Percentiles rank a stretch among this genome's conserved stretches.
Evolutionary conservation across 2,888 invertebrate genomes (phyloP).

Genomic region (Apotomis betuletana): DNA sequence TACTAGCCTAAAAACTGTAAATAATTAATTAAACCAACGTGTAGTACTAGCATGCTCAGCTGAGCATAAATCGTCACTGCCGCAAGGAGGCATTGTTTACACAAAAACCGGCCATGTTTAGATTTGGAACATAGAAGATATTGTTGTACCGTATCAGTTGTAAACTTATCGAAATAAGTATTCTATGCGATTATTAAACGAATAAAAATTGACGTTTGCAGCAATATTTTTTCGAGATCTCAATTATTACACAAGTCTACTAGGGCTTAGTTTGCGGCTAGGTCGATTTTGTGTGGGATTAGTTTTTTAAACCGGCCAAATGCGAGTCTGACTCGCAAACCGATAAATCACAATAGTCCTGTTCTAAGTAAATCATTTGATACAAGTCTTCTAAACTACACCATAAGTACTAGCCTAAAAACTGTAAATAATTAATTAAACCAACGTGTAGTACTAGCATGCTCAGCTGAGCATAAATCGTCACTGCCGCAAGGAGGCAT

Average conservation of each 20-base stretch:
- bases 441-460: slow-evolving; percentile 23
- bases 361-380: too few species aligned
- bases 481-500: slow-evolving; percentile 36
- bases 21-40: slow-evolving; percentile 12
- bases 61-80: slow-evolving; percentile 29
- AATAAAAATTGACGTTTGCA: too few species aligned
- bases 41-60: slow-evolving; percentile 25
- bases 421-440: neutral
- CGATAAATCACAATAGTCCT: too few species aligned
- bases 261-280: too few species aligned
- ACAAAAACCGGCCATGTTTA: slow-evolving; percentile 26
- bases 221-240: too few species aligned
- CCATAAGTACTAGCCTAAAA: too few species aligned
- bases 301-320: too few species aligned
- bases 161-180: slow-evolving; percentile 4
- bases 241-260: too few species aligned
- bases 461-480: slow-evolving; percentile 28
- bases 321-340: too few species aligned
- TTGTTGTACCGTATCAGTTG: slow-evolving; percentile 23
- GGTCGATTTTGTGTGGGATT: too few species aligned
- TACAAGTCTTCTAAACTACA: too few species aligned
- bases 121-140: slow-evolving; percentile 8
- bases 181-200: neutral
- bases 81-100: slow-evolving; percentile 40
- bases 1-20: too few species aligned